phyloP scores from a whole-genome alignment of 1,140 invertebrate species.

The Lucilia cuprina region DNA sequence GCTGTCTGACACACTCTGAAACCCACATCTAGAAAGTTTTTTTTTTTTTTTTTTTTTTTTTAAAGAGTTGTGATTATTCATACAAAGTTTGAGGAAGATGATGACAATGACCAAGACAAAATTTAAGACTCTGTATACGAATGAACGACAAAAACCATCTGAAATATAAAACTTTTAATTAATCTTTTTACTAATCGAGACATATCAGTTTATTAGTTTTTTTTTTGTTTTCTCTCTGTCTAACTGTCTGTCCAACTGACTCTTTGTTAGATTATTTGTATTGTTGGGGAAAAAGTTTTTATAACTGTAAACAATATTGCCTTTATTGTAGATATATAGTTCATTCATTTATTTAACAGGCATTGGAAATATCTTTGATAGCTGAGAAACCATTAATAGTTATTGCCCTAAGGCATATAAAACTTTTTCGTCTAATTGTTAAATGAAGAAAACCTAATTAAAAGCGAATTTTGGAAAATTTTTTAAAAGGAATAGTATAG shows the following conservation, averaged over 20 bases:
- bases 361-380: background rate
- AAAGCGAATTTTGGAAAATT: too few relatives aligned
- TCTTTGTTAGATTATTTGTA: background rate
- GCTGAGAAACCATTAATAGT: background rate
- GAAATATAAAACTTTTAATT: background rate
- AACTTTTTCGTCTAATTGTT: background rate
- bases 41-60: too few relatives aligned
- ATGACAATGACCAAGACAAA: background rate
- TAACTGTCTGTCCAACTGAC: background rate
- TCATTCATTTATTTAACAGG: background rate
- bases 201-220: slow-evolving; percentile 3
- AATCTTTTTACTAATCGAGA: slow-evolving; percentile 1
- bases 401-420: background rate
- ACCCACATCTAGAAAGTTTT: background rate
- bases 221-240: background rate
- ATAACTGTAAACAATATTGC: background rate
- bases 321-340: background rate
- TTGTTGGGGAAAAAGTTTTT: background rate
- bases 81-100: background rate
- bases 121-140: background rate
- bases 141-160: background rate
- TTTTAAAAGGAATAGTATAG: too few relatives aligned
- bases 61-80: background rate
- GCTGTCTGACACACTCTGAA: background rate
- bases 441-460: background rate